These are phyloP conservation scores for Megalurothrips usitatus DNA, from an alignment of 2,888 invertebrate species.

Conservation along the genomic window DNA sequence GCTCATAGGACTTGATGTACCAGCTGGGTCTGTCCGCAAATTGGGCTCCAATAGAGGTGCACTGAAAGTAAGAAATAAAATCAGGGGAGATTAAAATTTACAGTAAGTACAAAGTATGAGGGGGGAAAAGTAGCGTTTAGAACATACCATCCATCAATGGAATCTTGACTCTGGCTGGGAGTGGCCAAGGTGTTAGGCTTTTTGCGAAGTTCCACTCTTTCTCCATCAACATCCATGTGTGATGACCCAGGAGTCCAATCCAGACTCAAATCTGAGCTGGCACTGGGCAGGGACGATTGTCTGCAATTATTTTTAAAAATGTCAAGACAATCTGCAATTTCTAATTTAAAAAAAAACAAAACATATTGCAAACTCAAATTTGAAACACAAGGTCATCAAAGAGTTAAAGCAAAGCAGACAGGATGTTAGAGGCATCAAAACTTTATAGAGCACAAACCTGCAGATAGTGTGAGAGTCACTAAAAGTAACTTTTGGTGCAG, in stretches of 20 bases:
- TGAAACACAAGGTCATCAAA: not conserved
- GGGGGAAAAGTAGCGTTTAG: too few species aligned
- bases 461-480: slow-evolving; percentile 57
- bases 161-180: slow-evolving; percentile 39
- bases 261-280: slow-evolving; percentile 62
- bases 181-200: slow-evolving; percentile 45
- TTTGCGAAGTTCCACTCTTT: slow-evolving; percentile 58
- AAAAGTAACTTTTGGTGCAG: slow-evolving; percentile 57
- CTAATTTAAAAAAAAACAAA: slow-evolving; percentile 43
- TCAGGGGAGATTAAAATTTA: not conserved
- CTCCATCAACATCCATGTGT: slow-evolving; percentile 60
- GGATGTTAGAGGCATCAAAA: not conserved
- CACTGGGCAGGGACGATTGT: slow-evolving; percentile 75
- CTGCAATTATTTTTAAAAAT: slow-evolving; percentile 43
- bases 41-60: slow-evolving; percentile 34
- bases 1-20: slow-evolving; percentile 36
- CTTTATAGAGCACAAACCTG: slow-evolving; percentile 43
- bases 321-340: not conserved
- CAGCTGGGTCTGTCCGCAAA: slow-evolving; percentile 33
- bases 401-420: not conserved
- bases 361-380: slow-evolving; percentile 29
- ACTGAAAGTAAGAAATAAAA: slow-evolving; percentile 3
- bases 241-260: slow-evolving; percentile 54
- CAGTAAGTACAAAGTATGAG: not conserved
- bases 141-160: slow-evolving; percentile 21